These are phyloP conservation scores for Poecilia gillii DNA, from an alignment of 2,797 vertebrate species.

Conservation along the genomic window DNA sequence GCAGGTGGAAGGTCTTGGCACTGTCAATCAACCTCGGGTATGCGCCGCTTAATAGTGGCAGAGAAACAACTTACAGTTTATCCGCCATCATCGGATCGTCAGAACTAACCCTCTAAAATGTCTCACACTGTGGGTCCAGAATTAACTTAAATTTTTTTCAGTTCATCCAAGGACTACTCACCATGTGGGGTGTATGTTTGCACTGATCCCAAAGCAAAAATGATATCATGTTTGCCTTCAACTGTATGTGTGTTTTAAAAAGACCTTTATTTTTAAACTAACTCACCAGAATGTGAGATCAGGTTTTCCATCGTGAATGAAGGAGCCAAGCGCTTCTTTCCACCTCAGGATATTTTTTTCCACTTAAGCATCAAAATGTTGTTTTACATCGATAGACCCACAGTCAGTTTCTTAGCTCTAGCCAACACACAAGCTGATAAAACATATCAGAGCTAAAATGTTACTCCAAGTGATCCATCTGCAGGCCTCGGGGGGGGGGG, in stretches of 20 bases:
- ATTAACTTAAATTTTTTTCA: too few species aligned
- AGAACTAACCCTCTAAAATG: too few species aligned
- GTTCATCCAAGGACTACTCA: neutral
- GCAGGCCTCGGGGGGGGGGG: slow-evolving; percentile 8
- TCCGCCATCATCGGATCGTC: too few species aligned
- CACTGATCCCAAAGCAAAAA: neutral
- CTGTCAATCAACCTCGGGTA: too few species aligned
- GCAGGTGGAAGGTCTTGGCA: too few species aligned
- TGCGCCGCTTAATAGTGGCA: too few species aligned
- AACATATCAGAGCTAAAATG: slow-evolving; percentile 1
- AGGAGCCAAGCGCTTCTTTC: neutral
- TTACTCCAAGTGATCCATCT: slow-evolving; percentile 10
- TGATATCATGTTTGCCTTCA: neutral
- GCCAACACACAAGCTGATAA: neutral
- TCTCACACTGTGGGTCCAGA: too few species aligned
- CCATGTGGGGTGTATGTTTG: neutral
- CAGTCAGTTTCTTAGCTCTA: neutral
- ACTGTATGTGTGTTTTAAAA: neutral
- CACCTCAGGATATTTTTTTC: neutral
- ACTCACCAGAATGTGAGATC: neutral
- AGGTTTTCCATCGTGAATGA: neutral
- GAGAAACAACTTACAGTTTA: too few species aligned
- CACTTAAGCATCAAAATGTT: neutral
- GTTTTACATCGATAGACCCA: neutral
- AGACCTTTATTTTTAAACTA: neutral